Evolutionary conservation across 2,888 invertebrate species (phyloP).

Genomic region (Rhorus exstirpatorius): DNA sequence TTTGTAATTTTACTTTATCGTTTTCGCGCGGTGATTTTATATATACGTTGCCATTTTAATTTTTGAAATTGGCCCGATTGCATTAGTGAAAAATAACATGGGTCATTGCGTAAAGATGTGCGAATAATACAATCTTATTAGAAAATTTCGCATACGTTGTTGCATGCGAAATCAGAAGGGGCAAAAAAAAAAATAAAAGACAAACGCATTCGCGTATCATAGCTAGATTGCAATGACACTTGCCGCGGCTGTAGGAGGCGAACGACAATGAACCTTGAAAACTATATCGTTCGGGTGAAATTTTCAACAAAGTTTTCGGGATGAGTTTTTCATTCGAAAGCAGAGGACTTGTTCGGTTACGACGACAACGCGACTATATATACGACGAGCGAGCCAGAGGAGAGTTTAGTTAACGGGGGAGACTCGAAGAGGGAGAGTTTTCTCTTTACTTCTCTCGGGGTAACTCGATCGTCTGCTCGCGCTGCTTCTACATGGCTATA

Average conservation of each 20-base stretch:
- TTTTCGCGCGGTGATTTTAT: no score
- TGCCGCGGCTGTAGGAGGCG: not conserved
- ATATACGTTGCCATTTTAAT: no score
- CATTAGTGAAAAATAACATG: no score
- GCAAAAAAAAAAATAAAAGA: not conserved
- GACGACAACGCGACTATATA: conserved; percentile 30
- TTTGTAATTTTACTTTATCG: no score
- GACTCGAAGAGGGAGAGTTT: conserved; percentile 62
- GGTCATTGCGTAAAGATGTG: no score
- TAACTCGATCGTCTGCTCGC: conserved; percentile 66
- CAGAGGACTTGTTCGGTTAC: conserved; percentile 48
- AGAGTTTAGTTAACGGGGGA: conserved; percentile 62
- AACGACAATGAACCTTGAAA: conserved; percentile 65
- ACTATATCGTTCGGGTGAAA: conserved; percentile 61
- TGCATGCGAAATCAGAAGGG: not conserved
- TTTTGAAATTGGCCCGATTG: no score
- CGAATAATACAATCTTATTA: no score
- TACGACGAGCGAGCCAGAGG: conserved; percentile 24
- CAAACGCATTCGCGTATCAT: not conserved
- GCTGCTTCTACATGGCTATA: conserved; percentile 50
- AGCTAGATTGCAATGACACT: not conserved
- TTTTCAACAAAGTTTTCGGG: conserved; percentile 67
- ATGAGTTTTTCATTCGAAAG: conserved; percentile 67
- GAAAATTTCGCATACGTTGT: no score
- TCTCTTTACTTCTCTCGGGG: conserved; percentile 63